Evolutionary conservation across 2,888 invertebrate species (phyloP).

Genomic region (Melipona beecheii): DNA sequence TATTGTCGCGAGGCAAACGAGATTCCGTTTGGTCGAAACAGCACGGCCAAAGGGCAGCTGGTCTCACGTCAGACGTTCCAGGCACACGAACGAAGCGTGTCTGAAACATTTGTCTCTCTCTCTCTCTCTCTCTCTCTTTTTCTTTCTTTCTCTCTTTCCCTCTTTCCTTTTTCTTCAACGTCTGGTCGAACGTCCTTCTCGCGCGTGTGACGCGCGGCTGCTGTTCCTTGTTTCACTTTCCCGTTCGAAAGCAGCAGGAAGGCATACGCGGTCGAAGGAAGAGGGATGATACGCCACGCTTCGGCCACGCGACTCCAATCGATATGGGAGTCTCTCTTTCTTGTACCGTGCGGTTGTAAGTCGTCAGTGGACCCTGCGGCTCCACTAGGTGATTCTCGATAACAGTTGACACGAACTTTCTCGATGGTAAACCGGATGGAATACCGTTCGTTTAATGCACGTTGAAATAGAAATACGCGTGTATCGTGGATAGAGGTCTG

Average conservation of each 20-base stretch:
- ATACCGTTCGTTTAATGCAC: slow-evolving; percentile 44
- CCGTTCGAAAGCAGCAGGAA: slow-evolving; percentile 36
- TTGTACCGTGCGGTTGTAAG: slow-evolving; percentile 51
- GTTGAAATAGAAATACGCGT: slow-evolving; percentile 22
- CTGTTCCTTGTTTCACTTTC: slow-evolving; percentile 45
- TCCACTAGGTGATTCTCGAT: slow-evolving; percentile 58
- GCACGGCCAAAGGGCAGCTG: slow-evolving; percentile 73
- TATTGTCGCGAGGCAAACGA: slow-evolving; percentile 70
- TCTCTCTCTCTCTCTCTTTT: slow-evolving; percentile 19
- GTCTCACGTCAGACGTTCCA: slow-evolving; percentile 66
- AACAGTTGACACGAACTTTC: slow-evolving; percentile 53
- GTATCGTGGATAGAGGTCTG: not conserved
- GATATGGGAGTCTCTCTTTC: slow-evolving; percentile 60
- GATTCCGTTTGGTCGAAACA: slow-evolving; percentile 72
- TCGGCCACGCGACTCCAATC: slow-evolving; percentile 79
- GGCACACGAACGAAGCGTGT: slow-evolving; percentile 70
- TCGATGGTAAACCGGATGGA: slow-evolving; percentile 48
- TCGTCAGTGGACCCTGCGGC: slow-evolving; percentile 59
- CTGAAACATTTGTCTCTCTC: slow-evolving; percentile 53
- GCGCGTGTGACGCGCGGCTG: not conserved
- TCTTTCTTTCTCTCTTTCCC: not conserved
- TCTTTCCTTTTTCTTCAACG: slow-evolving; percentile 17
- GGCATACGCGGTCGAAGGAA: slow-evolving; percentile 52
- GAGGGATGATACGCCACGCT: slow-evolving; percentile 75
- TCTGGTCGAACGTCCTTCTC: slow-evolving; percentile 41